phyloP scores from a whole-genome alignment of 37 sponge, comb jelly and placozoan species.

The Aphrocallistes beatrix region DNA sequence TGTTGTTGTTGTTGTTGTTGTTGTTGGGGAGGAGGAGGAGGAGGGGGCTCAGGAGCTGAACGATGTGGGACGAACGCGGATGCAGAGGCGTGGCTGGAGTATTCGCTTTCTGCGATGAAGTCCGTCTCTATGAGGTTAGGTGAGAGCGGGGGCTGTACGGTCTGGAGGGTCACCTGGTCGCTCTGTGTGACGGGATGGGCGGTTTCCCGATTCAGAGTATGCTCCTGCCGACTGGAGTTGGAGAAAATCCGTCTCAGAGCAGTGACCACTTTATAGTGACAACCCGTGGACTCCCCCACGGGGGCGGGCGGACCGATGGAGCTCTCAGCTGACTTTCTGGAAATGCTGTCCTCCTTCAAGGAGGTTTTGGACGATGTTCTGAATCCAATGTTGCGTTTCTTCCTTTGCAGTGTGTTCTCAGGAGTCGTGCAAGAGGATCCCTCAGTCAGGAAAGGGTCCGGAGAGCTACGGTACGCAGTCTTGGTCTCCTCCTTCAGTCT shows the following conservation, averaged over 20 bases:
- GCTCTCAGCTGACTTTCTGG: background rate
- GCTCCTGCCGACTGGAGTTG: background rate
- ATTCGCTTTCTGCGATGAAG: background rate
- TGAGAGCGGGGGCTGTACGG: background rate
- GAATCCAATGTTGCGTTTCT: background rate
- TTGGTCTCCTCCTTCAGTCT: background rate
- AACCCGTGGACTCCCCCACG: background rate
- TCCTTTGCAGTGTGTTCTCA: background rate
- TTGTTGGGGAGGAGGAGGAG: background rate
- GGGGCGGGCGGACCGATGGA: background rate
- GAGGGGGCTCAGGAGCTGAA: background rate
- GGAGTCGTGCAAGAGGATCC: background rate
- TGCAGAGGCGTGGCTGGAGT: background rate
- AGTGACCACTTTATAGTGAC: background rate
- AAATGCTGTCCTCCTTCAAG: background rate
- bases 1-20: background rate
- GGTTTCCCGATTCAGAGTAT: background rate
- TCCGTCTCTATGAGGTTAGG: background rate
- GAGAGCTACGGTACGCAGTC: background rate
- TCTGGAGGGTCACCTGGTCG: background rate
- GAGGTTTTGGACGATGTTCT: background rate
- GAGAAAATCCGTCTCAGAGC: background rate
- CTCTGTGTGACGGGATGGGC: background rate
- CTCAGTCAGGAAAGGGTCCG: background rate
- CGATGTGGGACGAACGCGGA: background rate